These are phyloP conservation scores for Neotoma lepida DNA, from an alignment of 2,113 vertebrate genomes.

Conservation along the genomic window DNA sequence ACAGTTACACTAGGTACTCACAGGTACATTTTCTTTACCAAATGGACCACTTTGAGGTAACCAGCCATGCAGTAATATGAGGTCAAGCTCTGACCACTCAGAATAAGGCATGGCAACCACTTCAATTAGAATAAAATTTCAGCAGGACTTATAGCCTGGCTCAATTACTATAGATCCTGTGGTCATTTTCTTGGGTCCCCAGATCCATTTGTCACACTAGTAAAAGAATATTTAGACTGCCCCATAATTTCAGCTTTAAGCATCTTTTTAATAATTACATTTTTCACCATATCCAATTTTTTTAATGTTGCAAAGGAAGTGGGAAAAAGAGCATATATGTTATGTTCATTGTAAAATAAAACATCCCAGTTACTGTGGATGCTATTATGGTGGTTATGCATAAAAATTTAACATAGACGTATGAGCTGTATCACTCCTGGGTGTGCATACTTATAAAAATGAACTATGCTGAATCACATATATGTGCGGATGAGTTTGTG, in stretches of 20 bases:
- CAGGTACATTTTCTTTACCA: not conserved
- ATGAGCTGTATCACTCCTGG: not conserved
- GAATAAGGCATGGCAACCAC: not conserved
- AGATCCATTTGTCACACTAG: not conserved
- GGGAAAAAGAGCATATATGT: not conserved
- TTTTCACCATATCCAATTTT: not conserved
- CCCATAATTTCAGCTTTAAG: not conserved
- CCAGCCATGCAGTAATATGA: not conserved
- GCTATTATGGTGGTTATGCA: not conserved
- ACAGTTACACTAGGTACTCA: not conserved
- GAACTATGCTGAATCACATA: not conserved
- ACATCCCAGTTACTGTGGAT: not conserved
- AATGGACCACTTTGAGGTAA: not conserved
- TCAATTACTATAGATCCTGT: not conserved
- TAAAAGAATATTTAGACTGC: not conserved
- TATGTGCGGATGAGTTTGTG: not conserved
- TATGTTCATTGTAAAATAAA: not conserved
- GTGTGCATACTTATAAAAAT: not conserved
- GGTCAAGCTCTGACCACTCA: not conserved
- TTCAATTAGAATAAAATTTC: not conserved
- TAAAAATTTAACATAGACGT: not conserved
- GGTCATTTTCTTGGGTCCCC: not conserved
- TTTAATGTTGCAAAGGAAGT: not conserved
- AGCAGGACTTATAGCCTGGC: not conserved
- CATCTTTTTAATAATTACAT: not conserved